Evolutionary conservation across 2,797 vertebrate species (phyloP).

Genomic region (Meda fulgida): DNA sequence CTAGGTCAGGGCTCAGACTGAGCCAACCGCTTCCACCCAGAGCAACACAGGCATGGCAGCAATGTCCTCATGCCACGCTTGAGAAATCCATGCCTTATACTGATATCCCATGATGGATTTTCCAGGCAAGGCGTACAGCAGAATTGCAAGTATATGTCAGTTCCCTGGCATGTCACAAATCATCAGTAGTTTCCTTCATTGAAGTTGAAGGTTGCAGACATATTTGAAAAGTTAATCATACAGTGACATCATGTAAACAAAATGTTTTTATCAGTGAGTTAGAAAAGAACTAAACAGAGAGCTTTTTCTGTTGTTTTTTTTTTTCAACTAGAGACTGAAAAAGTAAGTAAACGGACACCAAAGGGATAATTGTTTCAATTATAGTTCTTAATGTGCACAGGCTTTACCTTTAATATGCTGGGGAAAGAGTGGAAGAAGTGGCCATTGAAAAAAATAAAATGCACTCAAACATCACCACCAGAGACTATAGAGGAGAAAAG

Average conservation of each 20-base stretch:
- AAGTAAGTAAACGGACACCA: neutral
- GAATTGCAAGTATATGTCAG: conserved; percentile 33
- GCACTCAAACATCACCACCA: conserved; percentile 35
- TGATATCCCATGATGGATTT: conserved; percentile 48
- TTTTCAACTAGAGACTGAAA: neutral
- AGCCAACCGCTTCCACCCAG: conserved; percentile 24
- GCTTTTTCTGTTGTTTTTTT: neutral
- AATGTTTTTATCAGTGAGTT: neutral
- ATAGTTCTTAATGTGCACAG: neutral
- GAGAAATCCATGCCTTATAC: conserved; percentile 39
- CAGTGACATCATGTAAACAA: neutral
- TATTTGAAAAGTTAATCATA: conserved; percentile 29
- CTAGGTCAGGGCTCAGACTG: conserved; percentile 36
- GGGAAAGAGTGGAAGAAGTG: conserved; percentile 27
- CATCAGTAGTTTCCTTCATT: conserved; percentile 13
- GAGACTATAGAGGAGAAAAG: conserved; percentile 46
- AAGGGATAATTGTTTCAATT: conserved; percentile 29
- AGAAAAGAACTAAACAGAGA: neutral
- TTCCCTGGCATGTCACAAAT: conserved; percentile 27
- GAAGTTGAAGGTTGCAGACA: conserved; percentile 13
- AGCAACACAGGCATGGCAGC: conserved; percentile 41
- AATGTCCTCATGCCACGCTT: conserved; percentile 42
- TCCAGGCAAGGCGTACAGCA: conserved; percentile 1
- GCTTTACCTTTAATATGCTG: conserved; percentile 29
- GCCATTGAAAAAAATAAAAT: conserved; percentile 23